These are phyloP conservation scores for Megalops cyprinoides DNA, from an alignment of 2,797 vertebrate species.

Conservation along the genomic window DNA sequence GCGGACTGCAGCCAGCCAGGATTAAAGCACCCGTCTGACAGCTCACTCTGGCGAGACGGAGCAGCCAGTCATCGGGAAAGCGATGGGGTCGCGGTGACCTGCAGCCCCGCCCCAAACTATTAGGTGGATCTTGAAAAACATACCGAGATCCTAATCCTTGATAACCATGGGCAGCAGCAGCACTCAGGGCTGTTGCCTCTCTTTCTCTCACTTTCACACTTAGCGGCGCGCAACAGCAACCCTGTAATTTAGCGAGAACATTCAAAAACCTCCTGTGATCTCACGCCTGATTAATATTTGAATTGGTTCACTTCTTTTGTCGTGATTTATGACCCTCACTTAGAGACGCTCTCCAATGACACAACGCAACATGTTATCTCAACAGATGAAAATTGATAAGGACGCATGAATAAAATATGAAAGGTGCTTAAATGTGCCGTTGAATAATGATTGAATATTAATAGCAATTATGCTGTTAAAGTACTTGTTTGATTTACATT, in stretches of 20 bases:
- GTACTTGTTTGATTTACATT: neutral
- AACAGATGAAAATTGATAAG: slow-evolving; percentile 25
- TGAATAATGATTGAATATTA: slow-evolving; percentile 17
- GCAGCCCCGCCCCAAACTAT: neutral
- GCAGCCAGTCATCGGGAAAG: neutral
- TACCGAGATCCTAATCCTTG: neutral
- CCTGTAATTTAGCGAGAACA: neutral
- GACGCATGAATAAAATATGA: slow-evolving; percentile 29
- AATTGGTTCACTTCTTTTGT: neutral
- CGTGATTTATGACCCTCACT: neutral
- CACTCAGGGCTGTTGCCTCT: neutral
- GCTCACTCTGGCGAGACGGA: neutral
- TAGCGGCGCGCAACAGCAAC: neutral
- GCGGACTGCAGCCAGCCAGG: neutral
- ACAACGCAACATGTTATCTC: slow-evolving; percentile 21
- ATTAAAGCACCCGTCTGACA: slow-evolving; percentile 6
- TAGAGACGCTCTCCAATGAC: neutral
- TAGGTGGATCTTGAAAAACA: neutral
- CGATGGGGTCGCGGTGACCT: neutral
- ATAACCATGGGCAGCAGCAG: neutral
- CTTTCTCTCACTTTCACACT: too few species aligned
- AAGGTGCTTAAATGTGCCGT: slow-evolving; percentile 7
- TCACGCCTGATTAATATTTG: slow-evolving; percentile 1
- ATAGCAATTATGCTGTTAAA: slow-evolving; percentile 24
- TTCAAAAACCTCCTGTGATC: neutral